These are phyloP conservation scores for Drosophila pseudotalamancana DNA, from an alignment of 2,888 invertebrate species.

Conservation along the genomic window DNA sequence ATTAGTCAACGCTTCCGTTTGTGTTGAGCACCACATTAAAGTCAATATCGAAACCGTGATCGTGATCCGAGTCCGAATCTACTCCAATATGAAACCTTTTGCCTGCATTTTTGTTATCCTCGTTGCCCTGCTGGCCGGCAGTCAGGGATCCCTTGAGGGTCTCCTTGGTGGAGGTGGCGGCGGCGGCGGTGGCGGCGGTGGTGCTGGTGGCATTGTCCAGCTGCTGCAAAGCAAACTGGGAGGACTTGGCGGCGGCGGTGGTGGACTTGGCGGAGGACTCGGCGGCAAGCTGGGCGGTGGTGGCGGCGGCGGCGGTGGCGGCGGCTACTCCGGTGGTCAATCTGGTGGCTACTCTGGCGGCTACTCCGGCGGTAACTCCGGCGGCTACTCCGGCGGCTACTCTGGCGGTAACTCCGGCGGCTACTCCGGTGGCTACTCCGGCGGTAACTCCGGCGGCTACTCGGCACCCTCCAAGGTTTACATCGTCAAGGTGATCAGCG, in stretches of 20 bases:
- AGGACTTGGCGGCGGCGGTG: slow-evolving; percentile 30
- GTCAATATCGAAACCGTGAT: slow-evolving; percentile 9
- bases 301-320: slow-evolving; percentile 29
- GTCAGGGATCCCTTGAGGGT: slow-evolving; percentile 65
- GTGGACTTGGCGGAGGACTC: slow-evolving; percentile 24
- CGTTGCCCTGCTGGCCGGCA: slow-evolving; percentile 61
- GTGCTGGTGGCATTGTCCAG: slow-evolving; percentile 52
- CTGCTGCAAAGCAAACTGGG: slow-evolving; percentile 65
- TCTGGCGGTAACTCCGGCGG: slow-evolving; percentile 18
- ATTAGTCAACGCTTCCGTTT: slow-evolving; percentile 74
- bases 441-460: slow-evolving; percentile 14
- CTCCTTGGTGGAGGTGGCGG: slow-evolving; percentile 66
- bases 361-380: slow-evolving; percentile 45
- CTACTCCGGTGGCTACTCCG: slow-evolving; percentile 35
- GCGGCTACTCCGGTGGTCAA: slow-evolving; percentile 34
- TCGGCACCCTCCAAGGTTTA: slow-evolving; percentile 29
- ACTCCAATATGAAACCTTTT: slow-evolving; percentile 70
- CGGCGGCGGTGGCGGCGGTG: slow-evolving; percentile 54
- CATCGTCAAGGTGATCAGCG: slow-evolving; percentile 35
- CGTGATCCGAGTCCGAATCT: neutral
- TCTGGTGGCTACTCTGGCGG: slow-evolving; percentile 47
- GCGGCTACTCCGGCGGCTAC: slow-evolving; percentile 45
- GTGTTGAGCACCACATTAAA: slow-evolving; percentile 54
- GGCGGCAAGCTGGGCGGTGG: slow-evolving; percentile 45
- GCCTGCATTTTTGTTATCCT: slow-evolving; percentile 70